Conservation (phyloP, 2,888 invertebrate species). For the Macrosiphum euphorbiae region DNA sequence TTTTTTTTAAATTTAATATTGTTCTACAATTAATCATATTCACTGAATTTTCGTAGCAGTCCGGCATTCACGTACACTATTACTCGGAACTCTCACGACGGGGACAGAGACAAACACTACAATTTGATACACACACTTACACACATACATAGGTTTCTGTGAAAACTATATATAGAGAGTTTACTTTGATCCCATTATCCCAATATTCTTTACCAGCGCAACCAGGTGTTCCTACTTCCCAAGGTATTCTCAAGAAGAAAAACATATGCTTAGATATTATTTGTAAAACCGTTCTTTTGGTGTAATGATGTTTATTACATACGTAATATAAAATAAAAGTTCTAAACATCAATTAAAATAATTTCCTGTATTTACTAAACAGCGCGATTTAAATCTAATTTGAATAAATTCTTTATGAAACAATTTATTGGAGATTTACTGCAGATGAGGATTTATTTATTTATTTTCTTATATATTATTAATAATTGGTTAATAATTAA, state of each 20-base stretch:
- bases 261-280: not conserved
- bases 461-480: too few relatives aligned
- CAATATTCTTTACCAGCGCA: not conserved
- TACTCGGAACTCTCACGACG: not conserved
- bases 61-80: not conserved
- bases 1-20: not conserved
- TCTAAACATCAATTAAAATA: not conserved
- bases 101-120: not conserved
- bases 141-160: not conserved
- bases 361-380: not conserved
- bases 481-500: too few relatives aligned
- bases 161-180: conserved; percentile 12
- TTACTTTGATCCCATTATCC: conserved; percentile 21
- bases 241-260: not conserved
- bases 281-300: not conserved
- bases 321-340: not conserved
- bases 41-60: not conserved
- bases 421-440: not conserved
- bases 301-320: not conserved
- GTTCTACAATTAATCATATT: not conserved
- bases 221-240: not conserved
- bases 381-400: not conserved
- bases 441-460: not conserved
- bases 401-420: not conserved
- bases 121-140: not conserved